phyloP scores from a whole-genome alignment of 2,113 vertebrate species.

The Carettochelys insculpta region DNA sequence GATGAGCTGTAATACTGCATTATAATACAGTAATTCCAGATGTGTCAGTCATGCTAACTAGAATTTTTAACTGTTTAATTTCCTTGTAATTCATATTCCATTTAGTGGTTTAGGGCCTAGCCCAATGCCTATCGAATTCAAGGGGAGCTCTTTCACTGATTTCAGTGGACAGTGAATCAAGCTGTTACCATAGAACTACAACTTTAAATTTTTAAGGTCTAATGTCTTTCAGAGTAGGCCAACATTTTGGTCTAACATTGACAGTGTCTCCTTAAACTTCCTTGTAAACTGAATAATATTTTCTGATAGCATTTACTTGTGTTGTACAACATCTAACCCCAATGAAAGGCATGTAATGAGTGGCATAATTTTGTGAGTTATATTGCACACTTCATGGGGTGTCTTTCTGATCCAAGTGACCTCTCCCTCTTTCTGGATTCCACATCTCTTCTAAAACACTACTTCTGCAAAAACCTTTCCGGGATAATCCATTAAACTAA shows the following conservation, averaged over 20 bases:
- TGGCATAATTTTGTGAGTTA: neutral
- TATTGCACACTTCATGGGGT: neutral
- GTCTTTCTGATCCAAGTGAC: neutral
- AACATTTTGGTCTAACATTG: neutral
- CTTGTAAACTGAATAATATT: neutral
- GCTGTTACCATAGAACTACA: neutral
- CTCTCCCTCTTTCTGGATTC: neutral
- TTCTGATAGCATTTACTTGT: neutral
- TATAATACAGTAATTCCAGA: neutral
- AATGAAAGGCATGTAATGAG: neutral
- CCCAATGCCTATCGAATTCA: neutral
- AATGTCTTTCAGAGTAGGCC: neutral
- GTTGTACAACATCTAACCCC: neutral
- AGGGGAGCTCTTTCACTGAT: neutral
- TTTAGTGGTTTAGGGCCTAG: neutral
- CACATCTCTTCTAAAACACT: constrained; percentile 17
- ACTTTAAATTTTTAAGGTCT: neutral
- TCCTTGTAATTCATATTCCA: neutral
- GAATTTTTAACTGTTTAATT: neutral
- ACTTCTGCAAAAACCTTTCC: constrained; percentile 50
- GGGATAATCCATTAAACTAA: constrained; percentile 31
- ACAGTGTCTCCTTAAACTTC: neutral
- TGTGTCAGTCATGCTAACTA: neutral
- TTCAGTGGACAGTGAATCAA: neutral
- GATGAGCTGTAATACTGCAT: neutral